Evolutionary conservation across 2,113 vertebrate genomes (phyloP), one percentile per base, ranked within the genome.

Genomic region (Leucopternis melanops): DNA sequence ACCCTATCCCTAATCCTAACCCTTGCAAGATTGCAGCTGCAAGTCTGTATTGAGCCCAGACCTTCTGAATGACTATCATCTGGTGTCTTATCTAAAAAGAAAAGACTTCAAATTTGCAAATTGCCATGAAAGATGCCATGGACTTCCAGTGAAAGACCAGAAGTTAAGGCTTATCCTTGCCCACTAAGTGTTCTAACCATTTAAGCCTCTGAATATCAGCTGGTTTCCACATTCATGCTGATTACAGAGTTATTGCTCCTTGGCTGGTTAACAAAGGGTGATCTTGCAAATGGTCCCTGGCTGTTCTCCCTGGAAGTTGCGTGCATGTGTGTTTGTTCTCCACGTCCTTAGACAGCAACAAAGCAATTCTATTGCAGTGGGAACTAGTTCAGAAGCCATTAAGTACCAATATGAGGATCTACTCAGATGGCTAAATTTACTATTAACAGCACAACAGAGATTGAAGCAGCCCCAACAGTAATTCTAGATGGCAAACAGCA

Each of bases 401-500:
- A 83, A 90, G n/a, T 61, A 73, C 32, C 90, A 81, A 83, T 62
- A 58, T 32, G 62, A 94, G 62, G 11, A 82, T 90, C 78, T 93
- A 44, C 62, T 95, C 47, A 62, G 81, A 94, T 95, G 78, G 26
- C 36, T 85, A 95, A 86, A 92, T 85, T 44, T 88, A 65, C 86
- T 86, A 72, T 95, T 92, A 97, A 95, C 55, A 91, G 49, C 50
- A 94, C 70, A 89, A 55, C 49, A 94, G 72, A 97, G 71, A 78
- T 69, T 73, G 72, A 83, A 72, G 54, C 58, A 91, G 74, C n/a
- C 90, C 47, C 73, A 89, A 85, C 17, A 81, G 91, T 92, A 90
- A 95, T 96, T 97, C 92, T 70, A 81, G n/a, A 81, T 71, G 36
- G 45, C 40, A 81, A 91, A 67, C 87, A 63, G 50, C 69, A 67